Evolutionary conservation across 2,888 invertebrate genomes (phyloP), one percentile per base, ranked within the genome.

Genomic region (Aromia moschata): DNA sequence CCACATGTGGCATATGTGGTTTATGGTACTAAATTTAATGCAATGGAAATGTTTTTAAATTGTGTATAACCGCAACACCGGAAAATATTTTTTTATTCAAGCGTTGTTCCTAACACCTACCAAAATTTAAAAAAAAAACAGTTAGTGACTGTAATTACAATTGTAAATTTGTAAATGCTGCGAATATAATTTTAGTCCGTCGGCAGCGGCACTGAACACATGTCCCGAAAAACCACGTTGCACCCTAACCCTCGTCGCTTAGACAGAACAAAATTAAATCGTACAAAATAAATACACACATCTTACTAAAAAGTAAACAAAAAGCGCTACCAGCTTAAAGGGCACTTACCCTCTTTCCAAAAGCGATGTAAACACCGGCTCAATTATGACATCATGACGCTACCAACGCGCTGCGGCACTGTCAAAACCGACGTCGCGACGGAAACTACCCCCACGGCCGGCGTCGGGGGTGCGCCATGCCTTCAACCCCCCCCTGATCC

Each of bases 341-440:
- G 7, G 14, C 14, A 52, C 52, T 52, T 52, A 52, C 52, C 16
- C 31, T 52, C 41, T 30, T 12, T 12, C 20, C 25, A 30, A 41
- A 41, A 41, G 30, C 40, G 52, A 40, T 52, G 52, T 52, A 52
- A 52, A 52, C 52, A 52, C 52, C 31, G 52, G 40, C 15, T 31
- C 40, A 31, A 17, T 52, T 52, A 52, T 41, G 52, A 52, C 41
- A 41, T 52, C 52, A 52, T 52, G 38, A 10, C 25, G 37, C 25
- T 38, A 52, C 41, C 31, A 40, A 41, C 37, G 41, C 41, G 51
- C 31, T 49, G 41, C 52, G 52, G 52, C 52, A 52, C 52, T 52
- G 31, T 52, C 52, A 52, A 30, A n/a, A n/a, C 11, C 52, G 41
- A 25, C 52, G 52, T 52, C 52, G 52, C 52, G 52, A 52, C 52